These are phyloP conservation scores for Lathronympha strigana DNA, from an alignment of 2,888 invertebrate genomes.

Conservation along the genomic window DNA sequence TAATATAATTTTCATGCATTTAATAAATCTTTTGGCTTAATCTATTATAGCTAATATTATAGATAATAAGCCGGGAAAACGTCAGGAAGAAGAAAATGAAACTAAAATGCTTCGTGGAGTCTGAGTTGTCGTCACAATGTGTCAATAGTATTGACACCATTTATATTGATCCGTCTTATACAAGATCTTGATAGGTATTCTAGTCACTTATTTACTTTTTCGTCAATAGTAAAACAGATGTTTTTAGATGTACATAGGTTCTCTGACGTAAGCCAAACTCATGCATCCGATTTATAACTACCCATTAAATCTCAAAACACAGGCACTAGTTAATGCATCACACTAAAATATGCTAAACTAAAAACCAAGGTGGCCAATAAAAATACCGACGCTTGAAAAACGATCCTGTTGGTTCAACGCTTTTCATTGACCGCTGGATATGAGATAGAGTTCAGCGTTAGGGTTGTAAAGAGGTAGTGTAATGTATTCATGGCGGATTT, in stretches of 20 bases:
- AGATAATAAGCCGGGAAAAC: no score
- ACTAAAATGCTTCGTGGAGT: no score
- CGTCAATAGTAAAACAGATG: neutral
- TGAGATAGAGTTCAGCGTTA: neutral
- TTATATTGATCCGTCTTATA: no score
- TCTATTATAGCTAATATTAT: no score
- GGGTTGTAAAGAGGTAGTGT: conserved; percentile 37
- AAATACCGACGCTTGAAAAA: neutral
- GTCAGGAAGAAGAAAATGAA: no score
- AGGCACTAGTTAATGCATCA: conserved; percentile 17
- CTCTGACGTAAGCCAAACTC: neutral
- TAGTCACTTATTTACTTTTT: neutral
- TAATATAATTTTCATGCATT: no score
- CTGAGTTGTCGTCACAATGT: no score
- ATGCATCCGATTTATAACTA: neutral
- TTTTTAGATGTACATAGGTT: neutral
- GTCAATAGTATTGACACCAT: no score
- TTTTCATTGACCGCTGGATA: conserved; percentile 12
- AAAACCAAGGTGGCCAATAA: conserved; percentile 23
- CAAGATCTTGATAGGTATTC: no score
- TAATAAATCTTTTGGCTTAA: no score
- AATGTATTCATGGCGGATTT: conserved; percentile 40
- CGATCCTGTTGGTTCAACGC: neutral
- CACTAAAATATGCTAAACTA: conserved; percentile 16
- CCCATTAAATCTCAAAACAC: conserved; percentile 22